Evolutionary conservation across 2,797 vertebrate genomes (phyloP).

Genomic region (Sebastes taczanowskii): DNA sequence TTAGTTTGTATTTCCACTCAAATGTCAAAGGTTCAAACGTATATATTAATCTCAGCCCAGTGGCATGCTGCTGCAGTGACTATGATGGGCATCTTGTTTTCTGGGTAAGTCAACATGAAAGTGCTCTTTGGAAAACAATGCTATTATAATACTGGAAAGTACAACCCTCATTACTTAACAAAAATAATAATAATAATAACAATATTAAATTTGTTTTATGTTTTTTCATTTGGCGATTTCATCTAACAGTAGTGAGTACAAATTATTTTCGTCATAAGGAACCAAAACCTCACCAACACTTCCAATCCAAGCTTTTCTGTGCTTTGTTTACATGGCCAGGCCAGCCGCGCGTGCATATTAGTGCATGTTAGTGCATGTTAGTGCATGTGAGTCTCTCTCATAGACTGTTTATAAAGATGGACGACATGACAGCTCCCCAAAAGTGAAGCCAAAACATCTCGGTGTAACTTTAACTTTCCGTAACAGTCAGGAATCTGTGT

Average conservation of each 20-base stretch:
- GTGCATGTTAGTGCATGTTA: too few relatives aligned
- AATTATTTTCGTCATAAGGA: not conserved
- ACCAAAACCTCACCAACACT: not conserved
- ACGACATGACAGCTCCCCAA: too few relatives aligned
- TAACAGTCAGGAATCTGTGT: too few relatives aligned
- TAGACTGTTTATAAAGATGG: too few relatives aligned
- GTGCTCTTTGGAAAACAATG: not conserved
- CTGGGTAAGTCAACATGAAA: not conserved
- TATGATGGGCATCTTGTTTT: not conserved
- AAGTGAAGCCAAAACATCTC: too few relatives aligned
- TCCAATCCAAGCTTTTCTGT: too few relatives aligned
- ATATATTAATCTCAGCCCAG: not conserved
- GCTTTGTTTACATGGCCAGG: too few relatives aligned
- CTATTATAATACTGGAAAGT: not conserved
- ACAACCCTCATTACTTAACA: not conserved
- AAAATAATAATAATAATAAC: too few relatives aligned
- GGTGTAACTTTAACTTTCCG: too few relatives aligned
- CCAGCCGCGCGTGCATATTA: too few relatives aligned
- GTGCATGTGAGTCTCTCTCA: too few relatives aligned
- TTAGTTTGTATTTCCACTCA: not conserved
- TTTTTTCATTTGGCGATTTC: not conserved
- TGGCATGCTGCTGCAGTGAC: not conserved
- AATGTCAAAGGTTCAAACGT: slow-evolving; percentile 16
- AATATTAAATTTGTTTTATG: not conserved
- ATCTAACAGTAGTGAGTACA: not conserved